A percentile compares a stretch with the other conserved stretches of the same genome.
phyloP scores from a whole-genome alignment of 1,140 invertebrate species.

The Rhagoletis pomonella region DNA sequence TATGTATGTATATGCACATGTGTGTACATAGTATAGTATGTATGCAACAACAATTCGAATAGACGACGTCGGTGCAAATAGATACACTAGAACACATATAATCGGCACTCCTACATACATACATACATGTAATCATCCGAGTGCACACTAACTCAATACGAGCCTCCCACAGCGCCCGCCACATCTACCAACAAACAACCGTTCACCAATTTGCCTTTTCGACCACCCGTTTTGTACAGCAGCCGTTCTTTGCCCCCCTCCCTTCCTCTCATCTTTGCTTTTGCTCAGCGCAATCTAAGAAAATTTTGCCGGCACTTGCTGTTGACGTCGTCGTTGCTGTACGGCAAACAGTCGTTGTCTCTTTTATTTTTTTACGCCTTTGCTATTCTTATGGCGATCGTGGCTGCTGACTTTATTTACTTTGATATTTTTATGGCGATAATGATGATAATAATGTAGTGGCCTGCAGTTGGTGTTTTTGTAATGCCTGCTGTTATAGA shows the following conservation, averaged over 20 bases:
- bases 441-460: slow-evolving; percentile 50
- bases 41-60: neutral
- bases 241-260: neutral
- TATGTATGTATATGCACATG: neutral
- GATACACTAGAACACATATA: neutral
- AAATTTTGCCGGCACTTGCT: slow-evolving; percentile 32
- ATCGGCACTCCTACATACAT: neutral
- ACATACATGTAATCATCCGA: neutral
- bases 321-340: neutral
- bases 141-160: neutral
- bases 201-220: slow-evolving; percentile 6
- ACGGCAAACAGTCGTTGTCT: neutral
- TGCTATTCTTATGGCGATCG: neutral
- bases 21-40: neutral
- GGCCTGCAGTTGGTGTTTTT: slow-evolving; percentile 40
- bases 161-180: neutral
- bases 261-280: neutral
- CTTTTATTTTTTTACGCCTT: neutral
- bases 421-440: slow-evolving; percentile 40
- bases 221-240: slow-evolving; percentile 19
- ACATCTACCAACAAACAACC: neutral
- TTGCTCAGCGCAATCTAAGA: neutral
- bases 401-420: slow-evolving; percentile 1
- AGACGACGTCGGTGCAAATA: slow-evolving; percentile 6
- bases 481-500: slow-evolving; percentile 22